Evolutionary conservation across 2,888 invertebrate species (phyloP), one percentile per base, ranked within the genome.

Genomic region (Eupeodes latifasciatus): DNA sequence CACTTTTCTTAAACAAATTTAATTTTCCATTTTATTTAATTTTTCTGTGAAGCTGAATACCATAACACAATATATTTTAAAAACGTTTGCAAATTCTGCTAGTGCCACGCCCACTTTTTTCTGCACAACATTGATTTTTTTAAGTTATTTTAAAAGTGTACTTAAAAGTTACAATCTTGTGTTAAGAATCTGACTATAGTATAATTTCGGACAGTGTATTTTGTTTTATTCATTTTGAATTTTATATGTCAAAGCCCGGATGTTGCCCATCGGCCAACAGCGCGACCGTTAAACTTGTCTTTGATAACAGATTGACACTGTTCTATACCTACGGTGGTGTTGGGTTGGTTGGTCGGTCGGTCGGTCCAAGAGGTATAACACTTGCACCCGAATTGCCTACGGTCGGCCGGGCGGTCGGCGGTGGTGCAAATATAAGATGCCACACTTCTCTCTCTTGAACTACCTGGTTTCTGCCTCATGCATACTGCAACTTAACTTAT

Each of bases 291-390:
- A 72, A 53, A 62, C 76, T 64, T 64, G 82, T 83, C 82, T 66
- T 67, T 40, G 72, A 76, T 74, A 80, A 59, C 71, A 84, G 84
- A 81, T 75, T 88, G 88, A 88, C 85, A 81, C 74, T 85, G 53
- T 87, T 87, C 64, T 75, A 27, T 27, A 27, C 27, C 27, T 27
- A 27, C 27, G 27, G 27, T 27, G 27, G 27, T 27, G 27, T 27
- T 27, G 27, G 27, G 27, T 27, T 27, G 27, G 27, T 27, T 2
- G 27, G 27, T 27, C 27, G 27, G 27, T 40, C 9, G 40, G 40
- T 40, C 69, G 82, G 51, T 74, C 57, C 62, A 47, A 71, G 27
- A 40, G 40, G 5, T 7, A 67, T 55, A 64, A 84, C 79, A 85
- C 85, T 77, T 67, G 81, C 72, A 61, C 47, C 67, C 69, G 61